Evolutionary conservation across 2,113 vertebrate species (phyloP).

Genomic region (Micromys minutus): DNA sequence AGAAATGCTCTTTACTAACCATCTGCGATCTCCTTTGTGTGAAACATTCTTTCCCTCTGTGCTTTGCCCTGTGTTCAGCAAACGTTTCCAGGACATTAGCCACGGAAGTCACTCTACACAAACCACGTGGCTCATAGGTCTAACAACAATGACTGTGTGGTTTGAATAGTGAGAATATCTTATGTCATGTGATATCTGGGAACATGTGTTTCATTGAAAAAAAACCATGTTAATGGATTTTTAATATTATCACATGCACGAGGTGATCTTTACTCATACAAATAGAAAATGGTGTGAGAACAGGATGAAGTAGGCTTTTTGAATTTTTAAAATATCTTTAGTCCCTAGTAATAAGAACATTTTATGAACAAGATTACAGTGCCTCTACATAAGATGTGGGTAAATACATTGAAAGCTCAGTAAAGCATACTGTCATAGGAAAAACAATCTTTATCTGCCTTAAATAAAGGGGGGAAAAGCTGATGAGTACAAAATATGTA

Average conservation of each 20-base stretch:
- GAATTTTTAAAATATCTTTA: background rate
- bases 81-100: background rate
- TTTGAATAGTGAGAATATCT: background rate
- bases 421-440: background rate
- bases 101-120: background rate
- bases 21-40: background rate
- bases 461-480: background rate
- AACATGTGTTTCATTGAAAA: conserved; percentile 32
- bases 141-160: background rate
- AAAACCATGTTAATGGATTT: background rate
- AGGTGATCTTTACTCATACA: background rate
- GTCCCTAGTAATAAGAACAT: background rate
- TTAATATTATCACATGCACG: background rate
- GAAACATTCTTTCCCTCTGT: background rate
- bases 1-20: conserved; percentile 46
- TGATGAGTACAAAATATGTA: background rate
- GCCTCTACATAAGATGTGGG: background rate
- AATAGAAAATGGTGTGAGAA: conserved; percentile 5
- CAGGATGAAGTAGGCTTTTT: background rate
- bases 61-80: background rate
- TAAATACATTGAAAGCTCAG: conserved; percentile 27
- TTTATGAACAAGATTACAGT: background rate
- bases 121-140: background rate
- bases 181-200: background rate
- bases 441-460: background rate